Base-by-base conservation (phyloP, 2,113 vertebrate species). In the Calyptomena viridis region DNA sequence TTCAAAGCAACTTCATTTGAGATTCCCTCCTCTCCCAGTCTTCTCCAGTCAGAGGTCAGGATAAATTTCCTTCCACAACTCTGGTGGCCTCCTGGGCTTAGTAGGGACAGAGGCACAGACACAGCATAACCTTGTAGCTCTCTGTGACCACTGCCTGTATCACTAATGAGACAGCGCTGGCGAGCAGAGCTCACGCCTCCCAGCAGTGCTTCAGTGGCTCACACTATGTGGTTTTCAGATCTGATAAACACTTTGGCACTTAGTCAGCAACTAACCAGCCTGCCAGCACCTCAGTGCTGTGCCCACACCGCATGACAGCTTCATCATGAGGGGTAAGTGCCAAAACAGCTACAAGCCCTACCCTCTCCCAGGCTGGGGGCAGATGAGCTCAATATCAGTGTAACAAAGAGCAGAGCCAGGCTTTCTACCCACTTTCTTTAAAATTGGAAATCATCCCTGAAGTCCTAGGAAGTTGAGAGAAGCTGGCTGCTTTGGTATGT, bases 111-210 rank as follows among this genome's bases (percentile, higher is more conserved):
- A 63, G 40, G 0, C 50, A 40, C 14, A 75, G 55, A 19, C 7
- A 39, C 33, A 85, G 47, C 30, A 8, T 7, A 78, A 8, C 30
- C 16, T 5, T 2, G n/a, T 3, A 86, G 46, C 46, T 46, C 42
- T 35, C 50, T 0, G 0, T 62, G 63, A 76, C 24, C 0, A 1
- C 44, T 2, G 2, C 7, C 39, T 2, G 0, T 8, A 3, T 2
- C n/a, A 21, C 33, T 63, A 47, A 37, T 0, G 5, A 40, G 74
- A 15, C 30, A 23, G 71, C 1, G 73, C 68, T 46, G 56, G 23
- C 11, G 56, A 86, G 76, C 83, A 60, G 42, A 66, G 58, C 33
- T n/a, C 62, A 9, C 0, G 0, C 25, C 71, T 55, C 72, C 44
- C 84, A 55, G 56, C 68, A 77, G 63, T 0, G 20, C 72, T 19